Evolutionary conservation across 2,888 invertebrate species (phyloP), one percentile per base, ranked within the genome.

Genomic region (Lepidocyrtoides sp.): DNA sequence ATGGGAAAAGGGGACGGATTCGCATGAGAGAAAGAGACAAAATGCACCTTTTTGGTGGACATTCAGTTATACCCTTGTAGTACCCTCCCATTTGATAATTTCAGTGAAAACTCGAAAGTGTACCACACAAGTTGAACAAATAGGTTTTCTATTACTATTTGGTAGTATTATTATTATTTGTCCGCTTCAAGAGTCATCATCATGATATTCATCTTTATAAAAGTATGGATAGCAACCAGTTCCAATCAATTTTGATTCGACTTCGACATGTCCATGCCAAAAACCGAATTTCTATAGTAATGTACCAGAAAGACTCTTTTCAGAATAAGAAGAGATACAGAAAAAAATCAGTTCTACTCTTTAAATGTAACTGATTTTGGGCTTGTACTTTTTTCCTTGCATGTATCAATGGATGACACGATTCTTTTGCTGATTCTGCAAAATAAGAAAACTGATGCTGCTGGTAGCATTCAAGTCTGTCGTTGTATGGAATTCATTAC

Each of bases 61-160:
- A 85, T 51, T 85, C 75, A 48, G 75, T 26, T 51, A 54, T 54
- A 23, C 23, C 23, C 17, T 23, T 54, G 54, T 54, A 69, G 32
- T 72, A 81, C 63, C 87, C 87, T 88, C 88, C 91, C 84, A 84
- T 63, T 91, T 88, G 84, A 91, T 91, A 89, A 88, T 85, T 79
- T 60, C 83, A 79, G 44, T 86, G 91, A 91, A 91, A 86, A 91
- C 79, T 91, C 54, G 44, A 75, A 57, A 86, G 81, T 81, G 44
- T 93, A 89, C 94, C 94, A 91, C 94, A 94, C 94, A 94, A 92
- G 94, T 91, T 77, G 94, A 93, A 94, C 94, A 94, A 94, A 94
- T 94, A 91, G 85, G 29, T 69, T 77, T 51, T 36, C 51, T 88
- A 63, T 83, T 86, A 72, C 44, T 81, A 32, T n/a, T n/a, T n/a